Evolutionary conservation across 2,888 invertebrate genomes (phyloP).

Genomic region (Caenorhabditis sulstoni): DNA sequence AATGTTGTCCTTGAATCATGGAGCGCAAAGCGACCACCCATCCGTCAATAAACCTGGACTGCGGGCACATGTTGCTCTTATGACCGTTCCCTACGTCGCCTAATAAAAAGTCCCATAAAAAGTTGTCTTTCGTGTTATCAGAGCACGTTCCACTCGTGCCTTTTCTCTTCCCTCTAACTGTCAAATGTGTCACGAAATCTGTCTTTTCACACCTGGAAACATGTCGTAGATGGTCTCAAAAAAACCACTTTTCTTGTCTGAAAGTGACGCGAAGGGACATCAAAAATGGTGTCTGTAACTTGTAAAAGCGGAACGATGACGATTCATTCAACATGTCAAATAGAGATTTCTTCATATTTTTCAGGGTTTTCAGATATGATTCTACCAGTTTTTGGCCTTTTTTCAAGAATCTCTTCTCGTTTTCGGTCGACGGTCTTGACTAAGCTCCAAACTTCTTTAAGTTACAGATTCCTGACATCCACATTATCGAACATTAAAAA

Average conservation of each 20-base stretch:
- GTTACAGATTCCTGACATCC: too few species aligned
- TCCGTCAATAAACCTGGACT: not conserved
- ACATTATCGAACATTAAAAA: too few species aligned
- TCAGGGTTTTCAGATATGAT: too few species aligned
- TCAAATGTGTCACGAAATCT: slow-evolving; percentile 26
- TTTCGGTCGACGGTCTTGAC: too few species aligned
- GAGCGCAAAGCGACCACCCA: not conserved
- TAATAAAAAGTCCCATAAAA: slow-evolving; percentile 44
- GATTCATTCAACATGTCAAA: not conserved
- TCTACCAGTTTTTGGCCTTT: too few species aligned
- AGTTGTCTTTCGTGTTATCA: slow-evolving; percentile 24
- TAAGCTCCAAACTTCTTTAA: too few species aligned
- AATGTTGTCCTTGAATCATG: too few species aligned
- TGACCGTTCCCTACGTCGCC: slow-evolving; percentile 47
- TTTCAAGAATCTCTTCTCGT: too few species aligned
- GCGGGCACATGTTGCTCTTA: slow-evolving; percentile 22
- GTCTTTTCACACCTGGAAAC: slow-evolving; percentile 15
- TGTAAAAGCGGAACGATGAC: not conserved
- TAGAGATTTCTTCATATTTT: not conserved
- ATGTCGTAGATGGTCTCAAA: slow-evolving; percentile 50
- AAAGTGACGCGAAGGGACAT: slow-evolving; percentile 8
- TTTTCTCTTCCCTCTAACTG: slow-evolving; percentile 10
- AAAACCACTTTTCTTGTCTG: slow-evolving; percentile 14
- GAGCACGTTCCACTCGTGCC: slow-evolving; percentile 50
- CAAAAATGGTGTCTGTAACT: not conserved